A percentile compares a stretch with the other conserved stretches of the same genome.
phyloP scores from a whole-genome alignment of 2,888 invertebrate genomes.

The Drosophila ezoana region DNA sequence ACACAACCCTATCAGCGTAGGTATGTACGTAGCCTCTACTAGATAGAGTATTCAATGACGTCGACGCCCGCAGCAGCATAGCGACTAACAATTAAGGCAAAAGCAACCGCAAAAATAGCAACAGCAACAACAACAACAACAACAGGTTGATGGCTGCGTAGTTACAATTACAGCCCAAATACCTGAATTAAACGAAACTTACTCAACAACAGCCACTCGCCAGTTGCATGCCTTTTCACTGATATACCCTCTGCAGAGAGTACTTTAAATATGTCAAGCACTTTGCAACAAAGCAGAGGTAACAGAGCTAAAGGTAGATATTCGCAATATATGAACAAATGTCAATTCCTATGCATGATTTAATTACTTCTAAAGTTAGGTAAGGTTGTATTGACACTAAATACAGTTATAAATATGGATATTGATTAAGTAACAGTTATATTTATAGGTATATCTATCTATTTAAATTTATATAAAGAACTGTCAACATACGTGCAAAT shows the following conservation, averaged over 20 bases:
- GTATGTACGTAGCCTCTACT: constrained; percentile 38
- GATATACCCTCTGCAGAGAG: constrained; percentile 8
- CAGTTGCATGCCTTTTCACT: constrained; percentile 27
- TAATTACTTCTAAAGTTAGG: too few species aligned
- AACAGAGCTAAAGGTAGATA: too few species aligned
- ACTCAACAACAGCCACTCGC: constrained; percentile 34
- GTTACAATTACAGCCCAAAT: constrained; percentile 72
- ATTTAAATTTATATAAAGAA: too few species aligned
- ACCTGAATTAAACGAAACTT: constrained; percentile 48
- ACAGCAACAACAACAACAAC: constrained; percentile 29
- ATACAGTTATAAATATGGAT: too few species aligned
- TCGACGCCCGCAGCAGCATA: constrained; percentile 35
- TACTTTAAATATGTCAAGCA: background rate
- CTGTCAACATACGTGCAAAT: too few species aligned
- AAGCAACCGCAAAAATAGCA: constrained; percentile 39
- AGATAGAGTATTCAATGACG: constrained; percentile 39
- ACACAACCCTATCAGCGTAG: constrained; percentile 42
- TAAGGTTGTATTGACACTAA: too few species aligned
- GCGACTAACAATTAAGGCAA: constrained; percentile 68
- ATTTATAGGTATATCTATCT: too few species aligned
- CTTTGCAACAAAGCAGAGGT: background rate
- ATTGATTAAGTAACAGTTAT: too few species aligned
- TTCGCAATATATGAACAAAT: too few species aligned
- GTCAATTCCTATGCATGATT: too few species aligned
- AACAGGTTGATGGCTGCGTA: constrained; percentile 66